phyloP scores from a whole-genome alignment of 1,140 invertebrate genomes.

The Rhopalosiphum padi region DNA sequence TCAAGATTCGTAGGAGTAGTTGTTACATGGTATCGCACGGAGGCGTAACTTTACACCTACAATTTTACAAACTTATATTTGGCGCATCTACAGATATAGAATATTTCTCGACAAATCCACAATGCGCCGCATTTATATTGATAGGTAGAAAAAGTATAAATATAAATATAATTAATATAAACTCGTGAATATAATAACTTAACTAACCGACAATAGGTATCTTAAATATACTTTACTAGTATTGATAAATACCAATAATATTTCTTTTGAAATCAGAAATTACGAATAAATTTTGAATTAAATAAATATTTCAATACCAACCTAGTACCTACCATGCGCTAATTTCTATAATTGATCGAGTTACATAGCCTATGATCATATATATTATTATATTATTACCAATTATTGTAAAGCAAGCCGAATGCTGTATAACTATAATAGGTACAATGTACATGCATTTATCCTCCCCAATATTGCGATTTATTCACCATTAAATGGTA shows the following conservation, averaged over 20 bases:
- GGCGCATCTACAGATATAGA: neutral
- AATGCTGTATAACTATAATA: neutral
- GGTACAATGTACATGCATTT: too few species aligned
- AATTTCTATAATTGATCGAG: neutral
- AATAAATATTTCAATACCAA: neutral
- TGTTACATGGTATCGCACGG: neutral
- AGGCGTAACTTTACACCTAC: neutral
- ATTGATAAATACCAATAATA: neutral
- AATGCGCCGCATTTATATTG: neutral
- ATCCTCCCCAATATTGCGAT: too few species aligned
- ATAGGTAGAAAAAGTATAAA: neutral
- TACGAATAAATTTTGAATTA: neutral
- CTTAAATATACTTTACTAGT: neutral
- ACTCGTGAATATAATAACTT: neutral
- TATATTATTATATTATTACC: too few species aligned
- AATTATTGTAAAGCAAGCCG: neutral
- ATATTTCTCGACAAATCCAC: neutral
- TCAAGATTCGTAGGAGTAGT: neutral
- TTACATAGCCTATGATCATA: neutral
- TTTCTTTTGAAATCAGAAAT: neutral
- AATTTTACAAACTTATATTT: neutral
- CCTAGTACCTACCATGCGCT: too few species aligned
- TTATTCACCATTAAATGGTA: too few species aligned
- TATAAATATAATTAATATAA: neutral
- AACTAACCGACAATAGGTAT: neutral